These are phyloP conservation scores for Lasioglossum villosulum DNA, from an alignment of 2,888 invertebrate genomes.

Conservation along the genomic window DNA sequence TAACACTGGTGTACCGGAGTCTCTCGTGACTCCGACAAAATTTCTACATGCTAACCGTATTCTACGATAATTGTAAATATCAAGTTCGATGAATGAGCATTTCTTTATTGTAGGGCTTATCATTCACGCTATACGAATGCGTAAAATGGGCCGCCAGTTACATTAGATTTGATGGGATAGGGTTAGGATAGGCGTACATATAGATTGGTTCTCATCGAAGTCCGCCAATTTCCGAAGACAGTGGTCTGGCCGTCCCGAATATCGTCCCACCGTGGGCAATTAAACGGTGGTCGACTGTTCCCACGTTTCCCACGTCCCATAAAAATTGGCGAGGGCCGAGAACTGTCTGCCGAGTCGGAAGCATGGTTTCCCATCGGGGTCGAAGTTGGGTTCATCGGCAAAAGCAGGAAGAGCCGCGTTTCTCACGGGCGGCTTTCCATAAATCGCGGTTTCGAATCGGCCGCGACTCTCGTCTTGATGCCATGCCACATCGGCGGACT, in stretches of 20 bases:
- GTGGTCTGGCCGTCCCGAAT: background rate
- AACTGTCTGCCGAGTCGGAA: background rate
- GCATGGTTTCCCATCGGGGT: slow-evolving; percentile 33
- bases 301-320: slow-evolving; percentile 3
- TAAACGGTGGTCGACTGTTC: slow-evolving; percentile 5
- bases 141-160: no score
- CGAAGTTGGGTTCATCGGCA: background rate
- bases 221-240: background rate
- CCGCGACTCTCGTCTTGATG: background rate
- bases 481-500: background rate
- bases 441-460: slow-evolving; percentile 37
- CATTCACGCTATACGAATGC: no score
- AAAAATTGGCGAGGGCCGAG: background rate
- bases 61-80: background rate
- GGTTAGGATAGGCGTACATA: background rate
- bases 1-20: background rate
- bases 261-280: background rate
- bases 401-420: slow-evolving; percentile 21
- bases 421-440: slow-evolving; percentile 43
- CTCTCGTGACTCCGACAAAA: background rate
- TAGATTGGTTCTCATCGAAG: background rate
- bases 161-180: background rate
- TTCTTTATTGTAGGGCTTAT: no score
- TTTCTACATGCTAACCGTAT: background rate
- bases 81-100: no score